Evolutionary conservation across 1,140 invertebrate genomes (phyloP).

Genomic region (Palaemon carinicauda): DNA sequence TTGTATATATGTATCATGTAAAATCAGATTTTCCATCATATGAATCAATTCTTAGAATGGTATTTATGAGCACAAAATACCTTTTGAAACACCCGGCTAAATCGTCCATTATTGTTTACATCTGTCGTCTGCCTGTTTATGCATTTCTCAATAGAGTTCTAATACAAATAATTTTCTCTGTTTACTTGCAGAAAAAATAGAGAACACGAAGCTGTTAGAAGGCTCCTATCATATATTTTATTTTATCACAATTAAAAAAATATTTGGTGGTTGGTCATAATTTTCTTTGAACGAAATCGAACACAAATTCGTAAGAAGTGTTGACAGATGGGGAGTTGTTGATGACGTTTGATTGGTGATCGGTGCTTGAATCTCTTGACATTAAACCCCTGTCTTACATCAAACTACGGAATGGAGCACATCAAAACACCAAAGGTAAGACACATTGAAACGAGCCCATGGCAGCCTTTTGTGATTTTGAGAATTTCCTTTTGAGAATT

Average conservation of each 20-base stretch:
- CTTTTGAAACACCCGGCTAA: background rate
- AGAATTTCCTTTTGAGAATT: too few species aligned
- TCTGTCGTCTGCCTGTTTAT: conserved; percentile 45
- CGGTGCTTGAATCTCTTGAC: background rate
- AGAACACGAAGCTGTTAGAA: too few species aligned
- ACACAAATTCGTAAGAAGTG: background rate
- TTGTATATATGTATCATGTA: too few species aligned
- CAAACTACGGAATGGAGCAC: conserved; percentile 13
- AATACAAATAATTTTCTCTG: background rate
- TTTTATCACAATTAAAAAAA: background rate
- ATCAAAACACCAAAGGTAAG: conserved; percentile 48
- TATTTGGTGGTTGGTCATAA: background rate
- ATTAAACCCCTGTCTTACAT: background rate
- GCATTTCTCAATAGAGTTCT: background rate
- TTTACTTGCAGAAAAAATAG: too few species aligned
- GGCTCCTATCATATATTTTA: too few species aligned
- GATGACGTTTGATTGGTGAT: conserved; percentile 29
- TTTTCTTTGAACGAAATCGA: background rate
- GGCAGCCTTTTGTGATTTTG: too few species aligned
- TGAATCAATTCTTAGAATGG: too few species aligned
- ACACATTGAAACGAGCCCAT: background rate
- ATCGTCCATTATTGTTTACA: conserved; percentile 14
- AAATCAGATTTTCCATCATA: too few species aligned
- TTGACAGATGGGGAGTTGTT: conserved; percentile 44
- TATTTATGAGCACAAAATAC: background rate